These are phyloP conservation scores for Ceratitis capitata DNA, from an alignment of 1,140 invertebrate species.

Conservation along the genomic window DNA sequence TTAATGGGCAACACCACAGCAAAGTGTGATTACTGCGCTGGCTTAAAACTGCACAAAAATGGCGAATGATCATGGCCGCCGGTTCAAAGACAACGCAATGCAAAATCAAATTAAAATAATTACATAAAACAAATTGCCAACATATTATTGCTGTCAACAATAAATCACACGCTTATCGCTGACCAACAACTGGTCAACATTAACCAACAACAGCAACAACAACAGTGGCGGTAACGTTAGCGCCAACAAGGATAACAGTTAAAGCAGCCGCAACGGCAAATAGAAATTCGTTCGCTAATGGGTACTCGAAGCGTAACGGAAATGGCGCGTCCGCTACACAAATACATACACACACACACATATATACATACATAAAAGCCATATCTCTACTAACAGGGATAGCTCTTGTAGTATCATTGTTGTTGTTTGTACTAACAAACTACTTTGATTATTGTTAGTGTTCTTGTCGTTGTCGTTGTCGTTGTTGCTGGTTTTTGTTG, in stretches of 20 bases:
- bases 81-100: background rate
- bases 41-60: background rate
- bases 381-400: too few species aligned
- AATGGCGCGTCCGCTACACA: too few species aligned
- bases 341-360: too few species aligned
- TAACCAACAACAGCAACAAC: background rate
- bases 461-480: too few species aligned
- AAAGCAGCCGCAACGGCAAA: background rate
- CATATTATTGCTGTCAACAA: background rate
- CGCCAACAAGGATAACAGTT: background rate
- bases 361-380: too few species aligned
- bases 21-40: background rate
- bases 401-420: background rate
- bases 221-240: too few species aligned
- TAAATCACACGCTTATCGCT: constrained; percentile 27
- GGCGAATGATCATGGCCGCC: too few species aligned
- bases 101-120: background rate
- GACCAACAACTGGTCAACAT: background rate
- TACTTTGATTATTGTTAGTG: background rate
- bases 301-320: background rate
- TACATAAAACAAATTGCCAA: constrained; percentile 18
- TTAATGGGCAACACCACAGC: background rate
- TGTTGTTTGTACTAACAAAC: background rate
- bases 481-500: too few species aligned
- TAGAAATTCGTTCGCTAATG: background rate